Percentiles rank a stretch among this genome's conserved stretches.
Evolutionary conservation across 1,140 invertebrate genomes (phyloP).

Genomic region (Thaumetopoea pityocampa): DNA sequence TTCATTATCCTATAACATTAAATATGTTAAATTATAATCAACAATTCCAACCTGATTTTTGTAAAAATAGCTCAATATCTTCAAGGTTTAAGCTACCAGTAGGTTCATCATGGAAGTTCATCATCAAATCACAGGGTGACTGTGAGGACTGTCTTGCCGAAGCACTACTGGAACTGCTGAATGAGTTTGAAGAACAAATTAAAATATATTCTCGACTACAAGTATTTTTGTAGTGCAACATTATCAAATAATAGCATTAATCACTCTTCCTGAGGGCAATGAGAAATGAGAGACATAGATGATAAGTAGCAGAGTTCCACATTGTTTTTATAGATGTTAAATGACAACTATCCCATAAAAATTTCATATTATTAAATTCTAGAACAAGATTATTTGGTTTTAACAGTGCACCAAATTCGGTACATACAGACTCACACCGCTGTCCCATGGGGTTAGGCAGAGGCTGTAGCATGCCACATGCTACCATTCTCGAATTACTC

Average conservation of each 20-base stretch:
- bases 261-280: no score
- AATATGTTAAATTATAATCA: neutral
- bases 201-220: neutral
- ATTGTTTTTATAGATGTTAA: no score
- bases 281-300: no score
- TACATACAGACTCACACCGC: no score
- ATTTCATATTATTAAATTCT: no score
- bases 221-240: neutral
- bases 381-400: no score
- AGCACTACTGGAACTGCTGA: conserved; percentile 34
- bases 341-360: no score
- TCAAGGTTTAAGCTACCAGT: conserved; percentile 50
- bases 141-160: conserved; percentile 43
- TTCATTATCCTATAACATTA: neutral
- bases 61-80: conserved; percentile 63
- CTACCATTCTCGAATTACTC: no score
- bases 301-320: no score
- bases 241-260: neutral
- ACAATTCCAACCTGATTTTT: conserved; percentile 52
- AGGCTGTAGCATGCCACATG: no score
- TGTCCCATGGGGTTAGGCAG: no score
- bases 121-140: conserved; percentile 51
- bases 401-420: no score
- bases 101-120: conserved; percentile 43
- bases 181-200: conserved; percentile 11